Base-by-base conservation (phyloP, 2,797 vertebrate species). In the Falco columbarius region DNA sequence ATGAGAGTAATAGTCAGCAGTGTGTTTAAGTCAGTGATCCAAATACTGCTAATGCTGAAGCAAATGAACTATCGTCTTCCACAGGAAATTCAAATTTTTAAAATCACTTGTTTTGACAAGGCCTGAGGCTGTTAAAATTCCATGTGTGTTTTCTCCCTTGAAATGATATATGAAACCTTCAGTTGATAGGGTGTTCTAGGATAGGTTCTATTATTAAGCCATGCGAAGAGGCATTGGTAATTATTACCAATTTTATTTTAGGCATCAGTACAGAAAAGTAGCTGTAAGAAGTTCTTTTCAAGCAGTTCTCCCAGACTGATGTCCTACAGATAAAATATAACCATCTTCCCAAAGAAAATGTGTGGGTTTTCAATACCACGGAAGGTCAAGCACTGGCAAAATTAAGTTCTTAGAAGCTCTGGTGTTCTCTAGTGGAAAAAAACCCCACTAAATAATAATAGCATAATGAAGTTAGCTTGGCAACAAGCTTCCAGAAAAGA, bases 191-290 rank as follows among this genome's bases (percentile, higher is more conserved):
- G 71, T 81, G 66, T 52, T 91, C 72, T 82, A 63, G 65, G 67
- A 84, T 2, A 90, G 52, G 51, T 92, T 90, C 91, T 93, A 73
- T 89, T 90, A 93, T 49, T 75, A 94, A 94, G 67, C 36, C 20
- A 9, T 42, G 55, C 0, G 2, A 89, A 80, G 67, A 91, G 47
- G 55, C 74, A 82, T 34, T 94, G 77, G 84, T 47, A 93, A 79
- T 84, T 92, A 94, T 63, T 80, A 85, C 17, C n/a, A 12, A 76
- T 74, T 96, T 95, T 76, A 76, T 76, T 92, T 87, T 47, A 82
- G 66, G 56, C 34, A 80, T 58, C 47, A 67, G 82, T 55, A 92
- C 36, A 89, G 40, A 74, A 82, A 82, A 63, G 36, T 49, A 87
- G 47, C 42, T 91, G 67, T 30, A 90, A 79, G 6, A 70, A 81